phyloP scores from a whole-genome alignment of 2,797 vertebrate species.

The Acipenser oxyrinchus region DNA sequence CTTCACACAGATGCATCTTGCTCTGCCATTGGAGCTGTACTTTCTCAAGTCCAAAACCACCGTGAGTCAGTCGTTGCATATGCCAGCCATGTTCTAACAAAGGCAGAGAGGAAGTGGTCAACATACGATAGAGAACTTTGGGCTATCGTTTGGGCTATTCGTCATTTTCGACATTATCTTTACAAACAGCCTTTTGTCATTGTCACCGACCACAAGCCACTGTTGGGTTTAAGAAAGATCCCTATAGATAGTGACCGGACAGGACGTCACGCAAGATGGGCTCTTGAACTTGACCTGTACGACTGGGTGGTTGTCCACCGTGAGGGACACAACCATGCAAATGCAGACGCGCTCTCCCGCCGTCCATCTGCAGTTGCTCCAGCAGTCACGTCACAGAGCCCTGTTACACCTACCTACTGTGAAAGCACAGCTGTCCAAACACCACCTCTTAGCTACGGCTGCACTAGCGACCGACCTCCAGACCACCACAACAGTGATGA shows the following conservation, averaged over 20 bases:
- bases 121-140: constrained; percentile 18
- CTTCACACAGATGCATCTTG: constrained; percentile 15
- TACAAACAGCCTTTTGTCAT: constrained; percentile 25
- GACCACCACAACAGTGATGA: too few relatives aligned
- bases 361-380: too few relatives aligned
- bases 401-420: neutral
- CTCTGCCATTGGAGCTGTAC: constrained; percentile 14
- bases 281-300: constrained; percentile 26
- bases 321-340: constrained; percentile 13
- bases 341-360: constrained; percentile 10
- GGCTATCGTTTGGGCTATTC: constrained; percentile 17
- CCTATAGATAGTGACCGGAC: constrained; percentile 23
- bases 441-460: too few relatives aligned
- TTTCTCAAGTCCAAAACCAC: neutral
- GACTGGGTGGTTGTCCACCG: constrained; percentile 20
- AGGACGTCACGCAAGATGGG: constrained; percentile 13
- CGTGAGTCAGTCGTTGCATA: constrained; percentile 10
- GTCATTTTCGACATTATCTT: constrained; percentile 16
- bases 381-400: constrained; percentile 6
- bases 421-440: neutral
- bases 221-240: constrained; percentile 19
- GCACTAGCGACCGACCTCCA: too few relatives aligned
- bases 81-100: constrained; percentile 17
- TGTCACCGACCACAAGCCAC: constrained; percentile 23
- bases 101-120: constrained; percentile 24